Evolutionary conservation across 2,888 invertebrate genomes (phyloP), one percentile per base, ranked within the genome.

Genomic region (Agrilus mali): DNA sequence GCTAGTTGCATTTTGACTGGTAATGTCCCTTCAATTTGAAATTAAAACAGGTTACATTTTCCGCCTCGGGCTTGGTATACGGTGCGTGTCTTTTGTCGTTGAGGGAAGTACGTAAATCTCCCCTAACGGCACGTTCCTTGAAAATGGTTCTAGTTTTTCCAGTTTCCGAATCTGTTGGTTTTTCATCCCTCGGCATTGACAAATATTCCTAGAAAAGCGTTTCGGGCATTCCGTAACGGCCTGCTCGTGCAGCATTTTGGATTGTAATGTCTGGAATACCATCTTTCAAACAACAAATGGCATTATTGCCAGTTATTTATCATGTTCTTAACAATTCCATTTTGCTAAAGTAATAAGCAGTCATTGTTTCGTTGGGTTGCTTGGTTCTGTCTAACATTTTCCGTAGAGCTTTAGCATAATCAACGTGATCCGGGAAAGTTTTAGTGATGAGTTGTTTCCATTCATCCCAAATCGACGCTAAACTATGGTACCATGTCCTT

Each of bases 331-430:
- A n/a, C 3, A 53, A n/a, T 36, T 48, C 50, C 47, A 54, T 52
- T 33, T 54, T 53, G 1, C 33, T 36, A 42, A 51, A 54, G 42
- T 54, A 54, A 38, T 54, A 54, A 5, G 33, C 10, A 3, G 44
- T 36, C 47, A 44, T 47, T 17, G 47, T 48, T 35, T 52, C 53
- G 7, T 2, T 33, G 6, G 43, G 42, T 13, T 15, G 8, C 47
- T 47, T 52, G 12, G n/a, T 17, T 16, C 53, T 33, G 15, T 42
- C 36, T 5, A 44, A n/a, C 20, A 20, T 20, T 20, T 20, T 20
- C 6, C 20, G 20, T 20, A 20, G 20, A 3, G 20, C 20, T 20
- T 20, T 20, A 20, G 20, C 20, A 20, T 20, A 20, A 20, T 20
- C 20, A 20, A 20, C 6, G 20, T 20, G 20, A 20, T 51, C 47